Base-by-base conservation (phyloP, 2,113 vertebrate species). In the Haliaeetus leucogaster region DNA sequence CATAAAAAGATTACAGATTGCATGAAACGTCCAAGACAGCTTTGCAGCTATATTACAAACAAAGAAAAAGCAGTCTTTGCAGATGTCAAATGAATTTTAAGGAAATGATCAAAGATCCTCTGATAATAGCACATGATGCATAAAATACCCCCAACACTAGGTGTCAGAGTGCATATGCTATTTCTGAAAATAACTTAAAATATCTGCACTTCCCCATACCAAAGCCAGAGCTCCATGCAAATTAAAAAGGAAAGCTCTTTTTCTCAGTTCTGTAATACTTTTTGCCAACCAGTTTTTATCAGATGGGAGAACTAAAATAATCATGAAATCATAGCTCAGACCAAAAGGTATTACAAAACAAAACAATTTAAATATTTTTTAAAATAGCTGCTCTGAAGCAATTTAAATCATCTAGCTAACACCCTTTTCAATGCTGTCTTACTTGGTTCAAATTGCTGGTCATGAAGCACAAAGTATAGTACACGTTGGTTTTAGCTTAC, bases 1-100 rank as follows among this genome's bases (percentile, higher is more conserved):
- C 86, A 97, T 86, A 85, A 78, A 97, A 91, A 94, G 58, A 91
- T 82, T 95, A 95, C 97, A 89, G 80, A 95, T 76, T 72, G 82
- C 13, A 32, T 0, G 6, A 95, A 94, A 93, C 7, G 6, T 89
- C 74, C 63, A 92, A 84, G 63, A 86, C 29, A 87, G 50, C 45
- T 91, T 93, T 70, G 65, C 14, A 77, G 53, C 52, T 93, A 15
- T 71, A 90, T 83, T 29, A 42, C 2, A 8, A 91, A 82, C 27
- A 94, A 73, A 65, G 78, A 20, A 90, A 66, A 96, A 67, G 80
- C 43, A 85, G 56, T 45, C 82, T 83, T 56, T 83, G 50, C 73
- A 95, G 47, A 56, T 91, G 47, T 67, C 71, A 96, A 95, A 93
- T 20, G 8, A 94, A 76, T 74, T 87, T 96, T 66, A 92, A 58